phyloP scores from a whole-genome alignment of 2,888 invertebrate species.

The Epistrophella euchroma region DNA sequence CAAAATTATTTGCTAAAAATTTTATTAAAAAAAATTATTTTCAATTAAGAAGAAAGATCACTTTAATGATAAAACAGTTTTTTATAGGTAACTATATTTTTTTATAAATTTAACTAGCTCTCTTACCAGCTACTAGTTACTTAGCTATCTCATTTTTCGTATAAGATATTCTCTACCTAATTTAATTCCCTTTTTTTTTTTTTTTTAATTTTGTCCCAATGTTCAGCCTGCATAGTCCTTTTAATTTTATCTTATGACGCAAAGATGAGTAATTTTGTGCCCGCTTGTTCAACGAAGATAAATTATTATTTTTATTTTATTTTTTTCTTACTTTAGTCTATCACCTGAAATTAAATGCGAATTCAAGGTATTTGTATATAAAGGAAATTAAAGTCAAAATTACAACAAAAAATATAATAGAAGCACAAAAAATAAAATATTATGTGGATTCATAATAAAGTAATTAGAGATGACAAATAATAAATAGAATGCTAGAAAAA shows the following conservation, averaged over 20 bases:
- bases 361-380: background rate
- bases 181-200: background rate
- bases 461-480: slow-evolving; percentile 65
- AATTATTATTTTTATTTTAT: slow-evolving; percentile 37
- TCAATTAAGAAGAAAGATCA: no score
- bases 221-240: background rate
- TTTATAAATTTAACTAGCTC: no score
- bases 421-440: slow-evolving; percentile 36
- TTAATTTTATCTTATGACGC: slow-evolving; percentile 22
- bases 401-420: slow-evolving; percentile 4
- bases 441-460: slow-evolving; percentile 65
- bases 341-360: slow-evolving; percentile 64
- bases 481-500: slow-evolving; percentile 25
- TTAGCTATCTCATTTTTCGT: no score
- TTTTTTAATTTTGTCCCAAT: background rate
- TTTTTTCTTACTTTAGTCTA: slow-evolving; percentile 31
- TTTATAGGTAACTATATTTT: no score
- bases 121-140: no score
- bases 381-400: slow-evolving; percentile 36
- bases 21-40: no score
- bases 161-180: no score
- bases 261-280: slow-evolving; percentile 65
- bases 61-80: no score
- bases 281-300: slow-evolving; percentile 55
- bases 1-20: no score